Conservation (phyloP, 2,888 invertebrate genomes). For the Prosopocoilus inquinatus region DNA sequence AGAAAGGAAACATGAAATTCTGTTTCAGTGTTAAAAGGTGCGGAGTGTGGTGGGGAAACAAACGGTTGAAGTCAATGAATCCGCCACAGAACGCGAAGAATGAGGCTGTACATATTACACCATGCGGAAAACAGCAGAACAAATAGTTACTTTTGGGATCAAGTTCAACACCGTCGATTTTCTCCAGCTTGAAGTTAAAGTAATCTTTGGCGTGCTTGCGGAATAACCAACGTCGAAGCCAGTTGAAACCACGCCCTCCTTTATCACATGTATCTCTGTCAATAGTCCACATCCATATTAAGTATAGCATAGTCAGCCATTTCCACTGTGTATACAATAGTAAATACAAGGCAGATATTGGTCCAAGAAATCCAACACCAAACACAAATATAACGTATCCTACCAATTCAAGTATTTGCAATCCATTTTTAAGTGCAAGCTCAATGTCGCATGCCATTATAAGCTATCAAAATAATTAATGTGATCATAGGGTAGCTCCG, state of each 20-base stretch:
- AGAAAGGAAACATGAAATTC: slow-evolving; percentile 71
- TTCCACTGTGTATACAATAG: slow-evolving; percentile 57
- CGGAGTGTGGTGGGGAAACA: slow-evolving; percentile 55
- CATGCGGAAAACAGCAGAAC: slow-evolving; percentile 89
- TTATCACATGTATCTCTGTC: slow-evolving; percentile 63
- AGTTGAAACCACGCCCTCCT: slow-evolving; percentile 50
- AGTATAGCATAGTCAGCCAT: slow-evolving; percentile 59
- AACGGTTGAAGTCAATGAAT: slow-evolving; percentile 51
- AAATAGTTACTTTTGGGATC: slow-evolving; percentile 80
- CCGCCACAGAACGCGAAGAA: slow-evolving; percentile 77
- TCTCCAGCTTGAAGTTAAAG: slow-evolving; percentile 81
- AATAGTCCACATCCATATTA: slow-evolving; percentile 58
- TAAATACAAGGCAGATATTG: slow-evolving; percentile 57
- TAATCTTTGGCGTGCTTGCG: slow-evolving; percentile 78
- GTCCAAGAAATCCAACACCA: slow-evolving; percentile 57
- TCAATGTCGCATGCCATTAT: too few species aligned
- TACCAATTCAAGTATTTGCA: neutral
- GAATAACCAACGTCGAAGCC: slow-evolving; percentile 62
- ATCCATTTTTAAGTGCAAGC: too few species aligned
- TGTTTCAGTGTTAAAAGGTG: slow-evolving; percentile 59
- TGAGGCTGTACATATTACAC: slow-evolving; percentile 73
- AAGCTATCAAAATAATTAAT: too few species aligned
- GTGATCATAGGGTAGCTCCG: too few species aligned
- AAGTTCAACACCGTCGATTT: slow-evolving; percentile 80
- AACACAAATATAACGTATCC: slow-evolving; percentile 44